These are phyloP conservation scores for Jaculus jaculus DNA, from an alignment of 2,113 vertebrate species.

Conservation along the genomic window DNA sequence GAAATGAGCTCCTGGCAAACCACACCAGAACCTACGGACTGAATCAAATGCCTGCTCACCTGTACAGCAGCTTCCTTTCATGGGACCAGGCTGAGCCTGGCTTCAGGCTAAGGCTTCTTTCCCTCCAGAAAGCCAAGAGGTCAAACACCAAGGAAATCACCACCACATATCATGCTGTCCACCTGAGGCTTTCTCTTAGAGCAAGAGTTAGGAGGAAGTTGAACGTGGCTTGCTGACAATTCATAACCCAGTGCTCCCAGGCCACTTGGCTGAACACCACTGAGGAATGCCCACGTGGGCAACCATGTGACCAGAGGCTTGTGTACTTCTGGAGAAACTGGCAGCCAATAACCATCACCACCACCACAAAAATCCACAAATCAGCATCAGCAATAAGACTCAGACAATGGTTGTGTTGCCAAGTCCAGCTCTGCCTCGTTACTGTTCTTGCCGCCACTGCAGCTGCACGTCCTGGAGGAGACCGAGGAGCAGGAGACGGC, in stretches of 20 bases:
- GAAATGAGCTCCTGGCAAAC: background rate
- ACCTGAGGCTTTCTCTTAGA: background rate
- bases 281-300: background rate
- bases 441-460: background rate
- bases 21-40: background rate
- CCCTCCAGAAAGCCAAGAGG: background rate
- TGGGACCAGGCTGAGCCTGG: background rate
- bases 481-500: background rate
- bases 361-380: constrained; percentile 39
- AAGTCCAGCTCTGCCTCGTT: background rate
- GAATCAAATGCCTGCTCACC: background rate
- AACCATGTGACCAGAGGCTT: background rate
- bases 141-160: background rate
- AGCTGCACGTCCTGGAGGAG: background rate
- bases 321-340: background rate
- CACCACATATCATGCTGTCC: no score
- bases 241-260: background rate
- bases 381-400: background rate
- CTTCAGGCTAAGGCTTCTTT: background rate
- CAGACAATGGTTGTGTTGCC: background rate
- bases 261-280: background rate
- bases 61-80: background rate
- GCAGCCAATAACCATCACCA: background rate
- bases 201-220: background rate
- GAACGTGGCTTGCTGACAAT: background rate